Conservation (phyloP, 2,113 vertebrate species). For the Pantherophis guttatus region DNA sequence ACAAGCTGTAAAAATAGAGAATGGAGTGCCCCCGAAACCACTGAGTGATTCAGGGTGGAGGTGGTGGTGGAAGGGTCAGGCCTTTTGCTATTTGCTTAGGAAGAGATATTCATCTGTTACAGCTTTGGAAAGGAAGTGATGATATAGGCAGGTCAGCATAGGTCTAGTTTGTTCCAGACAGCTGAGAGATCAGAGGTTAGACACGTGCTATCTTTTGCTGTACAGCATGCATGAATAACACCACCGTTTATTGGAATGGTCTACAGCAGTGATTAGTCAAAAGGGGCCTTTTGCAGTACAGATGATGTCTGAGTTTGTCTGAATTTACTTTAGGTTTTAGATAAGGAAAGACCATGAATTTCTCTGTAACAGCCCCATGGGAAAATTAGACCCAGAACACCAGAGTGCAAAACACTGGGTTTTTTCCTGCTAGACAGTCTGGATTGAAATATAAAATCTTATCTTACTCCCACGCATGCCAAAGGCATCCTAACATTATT, state of each 20-base stretch:
- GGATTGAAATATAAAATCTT: slow-evolving; percentile 42
- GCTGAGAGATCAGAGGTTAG: slow-evolving; percentile 68
- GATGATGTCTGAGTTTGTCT: slow-evolving; percentile 60
- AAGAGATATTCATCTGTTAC: slow-evolving; percentile 53
- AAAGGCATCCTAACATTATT: slow-evolving; percentile 53
- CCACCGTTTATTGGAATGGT: slow-evolving; percentile 45
- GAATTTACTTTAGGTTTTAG: slow-evolving; percentile 58
- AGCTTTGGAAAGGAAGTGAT: slow-evolving; percentile 42
- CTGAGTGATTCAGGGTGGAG: slow-evolving; percentile 53
- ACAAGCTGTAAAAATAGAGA: slow-evolving; percentile 59
- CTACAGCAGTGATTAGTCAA: slow-evolving; percentile 58
- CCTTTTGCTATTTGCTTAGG: slow-evolving; percentile 59
- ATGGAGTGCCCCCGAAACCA: slow-evolving; percentile 44
- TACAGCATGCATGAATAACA: slow-evolving; percentile 56
- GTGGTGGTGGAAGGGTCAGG: slow-evolving; percentile 31
- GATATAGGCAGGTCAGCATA: slow-evolving; percentile 49
- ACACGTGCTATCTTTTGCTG: slow-evolving; percentile 56
- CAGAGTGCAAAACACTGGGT: slow-evolving; percentile 42
- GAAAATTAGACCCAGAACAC: slow-evolving; percentile 65
- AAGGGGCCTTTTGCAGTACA: slow-evolving; percentile 52
- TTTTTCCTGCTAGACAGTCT: background rate
- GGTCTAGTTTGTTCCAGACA: slow-evolving; percentile 47
- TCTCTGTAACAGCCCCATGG: slow-evolving; percentile 56
- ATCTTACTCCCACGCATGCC: slow-evolving; percentile 37
- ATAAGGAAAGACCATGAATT: slow-evolving; percentile 64